A percentile compares a stretch with the other conserved stretches of the same genome.
These are phyloP conservation scores for Brachionus koreanus DNA, from an alignment of 1,140 invertebrate genomes.

Conservation along the genomic window DNA sequence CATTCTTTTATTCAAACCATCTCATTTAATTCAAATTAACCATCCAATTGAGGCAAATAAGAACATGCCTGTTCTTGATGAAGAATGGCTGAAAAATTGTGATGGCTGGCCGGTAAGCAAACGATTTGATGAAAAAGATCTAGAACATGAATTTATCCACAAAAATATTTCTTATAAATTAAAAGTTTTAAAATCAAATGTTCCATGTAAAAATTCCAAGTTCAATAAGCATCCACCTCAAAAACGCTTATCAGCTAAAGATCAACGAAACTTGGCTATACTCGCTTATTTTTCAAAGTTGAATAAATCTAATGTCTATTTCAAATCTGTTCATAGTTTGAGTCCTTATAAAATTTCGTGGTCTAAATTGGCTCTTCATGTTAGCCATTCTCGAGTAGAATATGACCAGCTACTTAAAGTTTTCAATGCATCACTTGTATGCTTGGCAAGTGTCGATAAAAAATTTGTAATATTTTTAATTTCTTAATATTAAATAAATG, in stretches of 20 bases:
- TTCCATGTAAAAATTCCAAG: not conserved
- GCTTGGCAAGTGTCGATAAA: slow-evolving; percentile 50
- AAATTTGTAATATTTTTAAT: slow-evolving; percentile 47
- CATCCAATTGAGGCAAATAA: slow-evolving; percentile 41
- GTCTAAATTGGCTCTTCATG: slow-evolving; percentile 50
- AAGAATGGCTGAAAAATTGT: not conserved
- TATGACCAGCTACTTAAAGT: slow-evolving; percentile 49
- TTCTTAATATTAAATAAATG: too few species aligned
- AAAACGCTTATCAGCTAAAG: slow-evolving; percentile 26
- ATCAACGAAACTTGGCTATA: slow-evolving; percentile 49
- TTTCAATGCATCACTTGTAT: slow-evolving; percentile 55
- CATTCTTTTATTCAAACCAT: slow-evolving; percentile 26
- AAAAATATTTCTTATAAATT: not conserved
- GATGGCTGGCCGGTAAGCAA: slow-evolving; percentile 20
- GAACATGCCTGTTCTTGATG: slow-evolving; percentile 3
- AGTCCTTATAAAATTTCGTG: slow-evolving; percentile 51
- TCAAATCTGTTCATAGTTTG: slow-evolving; percentile 46
- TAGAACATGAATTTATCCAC: not conserved
- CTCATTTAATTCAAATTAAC: slow-evolving; percentile 40
- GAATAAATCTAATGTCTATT: slow-evolving; percentile 45
- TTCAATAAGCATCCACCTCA: not conserved
- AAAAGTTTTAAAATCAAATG: slow-evolving; percentile 20
- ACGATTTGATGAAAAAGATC: not conserved
- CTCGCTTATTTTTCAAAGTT: slow-evolving; percentile 47
- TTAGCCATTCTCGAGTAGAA: slow-evolving; percentile 48